Conservation (phyloP, 1,140 invertebrate genomes). For the Sycophaga agraensis region DNA sequence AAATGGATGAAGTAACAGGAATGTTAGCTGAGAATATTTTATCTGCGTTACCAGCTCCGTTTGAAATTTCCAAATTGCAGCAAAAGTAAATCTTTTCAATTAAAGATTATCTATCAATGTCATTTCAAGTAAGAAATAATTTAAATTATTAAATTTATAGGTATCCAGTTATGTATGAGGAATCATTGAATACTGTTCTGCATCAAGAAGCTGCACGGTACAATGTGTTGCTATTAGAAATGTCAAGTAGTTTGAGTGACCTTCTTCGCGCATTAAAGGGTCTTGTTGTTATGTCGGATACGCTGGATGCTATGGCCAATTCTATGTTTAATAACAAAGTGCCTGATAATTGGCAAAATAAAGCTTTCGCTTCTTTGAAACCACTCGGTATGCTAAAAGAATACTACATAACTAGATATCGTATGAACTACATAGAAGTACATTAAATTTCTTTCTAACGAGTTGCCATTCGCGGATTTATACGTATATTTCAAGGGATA, state of each 20-base stretch:
- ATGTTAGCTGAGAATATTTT: conserved; percentile 59
- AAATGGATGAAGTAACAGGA: conserved; percentile 61
- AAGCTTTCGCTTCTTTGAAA: conserved; percentile 81
- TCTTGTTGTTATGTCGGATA: conserved; percentile 75
- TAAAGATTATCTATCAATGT: not conserved
- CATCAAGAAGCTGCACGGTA: conserved; percentile 79
- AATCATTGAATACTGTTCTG: conserved; percentile 82
- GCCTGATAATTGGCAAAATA: conserved; percentile 70
- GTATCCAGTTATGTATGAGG: conserved; percentile 76
- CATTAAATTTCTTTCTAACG: no score
- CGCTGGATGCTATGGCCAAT: conserved; percentile 67
- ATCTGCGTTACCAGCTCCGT: conserved; percentile 56
- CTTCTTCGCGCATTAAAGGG: conserved; percentile 75
- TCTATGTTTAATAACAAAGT: conserved; percentile 69
- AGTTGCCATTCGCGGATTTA: no score
- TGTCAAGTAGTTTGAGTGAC: conserved; percentile 66
- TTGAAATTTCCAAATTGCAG: conserved; percentile 60
- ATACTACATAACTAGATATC: no score
- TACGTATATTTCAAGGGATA: no score
- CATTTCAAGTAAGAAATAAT: not conserved
- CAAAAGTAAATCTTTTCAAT: conserved; percentile 42
- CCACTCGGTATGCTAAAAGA: conserved; percentile 64
- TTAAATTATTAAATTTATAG: conserved; percentile 46
- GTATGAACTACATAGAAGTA: no score
- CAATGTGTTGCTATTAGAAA: conserved; percentile 67